Percentiles rank a stretch among this genome's conserved stretches.
Conservation (phyloP, 2,797 vertebrate species). For the Xenentodon cancila region DNA sequence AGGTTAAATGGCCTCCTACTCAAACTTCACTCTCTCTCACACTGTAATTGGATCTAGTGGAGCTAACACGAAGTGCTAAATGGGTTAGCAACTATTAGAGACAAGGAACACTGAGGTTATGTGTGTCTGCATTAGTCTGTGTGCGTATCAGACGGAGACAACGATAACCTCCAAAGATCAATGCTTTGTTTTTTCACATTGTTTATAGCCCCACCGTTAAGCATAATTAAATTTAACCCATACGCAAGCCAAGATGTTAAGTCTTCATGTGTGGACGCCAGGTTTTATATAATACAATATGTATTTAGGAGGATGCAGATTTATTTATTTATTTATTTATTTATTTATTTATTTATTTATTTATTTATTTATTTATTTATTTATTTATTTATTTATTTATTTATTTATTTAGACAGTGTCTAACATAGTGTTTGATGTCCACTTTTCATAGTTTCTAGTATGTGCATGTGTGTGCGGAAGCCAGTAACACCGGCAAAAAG, state of each 20-base stretch:
- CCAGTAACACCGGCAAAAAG: slow-evolving; percentile 24
- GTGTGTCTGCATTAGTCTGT: slow-evolving; percentile 13
- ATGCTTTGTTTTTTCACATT: no score
- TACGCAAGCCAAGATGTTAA: no score
- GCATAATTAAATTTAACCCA: no score
- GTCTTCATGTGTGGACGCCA: no score
- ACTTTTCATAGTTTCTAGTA: slow-evolving; percentile 1
- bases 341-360: no score
- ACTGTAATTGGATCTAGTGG: slow-evolving; percentile 74
- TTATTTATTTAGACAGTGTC: neutral
- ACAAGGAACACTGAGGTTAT: slow-evolving; percentile 60
- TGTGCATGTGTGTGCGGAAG: slow-evolving; percentile 17
- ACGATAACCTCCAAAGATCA: neutral
- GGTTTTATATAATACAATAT: neutral
- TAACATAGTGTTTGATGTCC: slow-evolving; percentile 1
- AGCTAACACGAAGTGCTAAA: slow-evolving; percentile 77
- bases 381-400: no score
- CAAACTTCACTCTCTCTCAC: slow-evolving; percentile 50
- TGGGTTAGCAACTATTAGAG: slow-evolving; percentile 70
- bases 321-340: neutral
- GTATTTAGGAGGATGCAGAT: slow-evolving; percentile 3
- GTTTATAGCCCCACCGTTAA: no score
- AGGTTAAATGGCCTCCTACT: slow-evolving; percentile 69
- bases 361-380: no score
- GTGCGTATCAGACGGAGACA: neutral